A percentile compares a stretch with the other conserved stretches of the same genome.
phyloP scores from a whole-genome alignment of 2,113 vertebrate species.

The Nematolebias whitei region DNA sequence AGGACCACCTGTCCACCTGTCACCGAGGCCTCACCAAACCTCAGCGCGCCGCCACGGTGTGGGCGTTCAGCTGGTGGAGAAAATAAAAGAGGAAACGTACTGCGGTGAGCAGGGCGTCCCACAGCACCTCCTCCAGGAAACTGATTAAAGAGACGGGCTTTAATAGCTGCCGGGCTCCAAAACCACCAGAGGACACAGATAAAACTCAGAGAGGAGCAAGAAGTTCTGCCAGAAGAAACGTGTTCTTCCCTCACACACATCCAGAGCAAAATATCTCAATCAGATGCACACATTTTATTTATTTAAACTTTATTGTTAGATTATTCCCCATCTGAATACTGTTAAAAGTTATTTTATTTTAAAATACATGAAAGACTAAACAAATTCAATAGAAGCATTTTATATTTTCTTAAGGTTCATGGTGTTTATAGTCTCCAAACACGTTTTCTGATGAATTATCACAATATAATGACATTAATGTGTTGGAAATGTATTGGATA shows the following conservation, averaged over 20 bases:
- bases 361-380: no score
- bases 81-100: conserved; percentile 75
- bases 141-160: conserved; percentile 78
- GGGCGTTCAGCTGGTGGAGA: conserved; percentile 70
- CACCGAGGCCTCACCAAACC: conserved; percentile 36
- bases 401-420: no score
- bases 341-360: no score
- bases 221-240: not conserved
- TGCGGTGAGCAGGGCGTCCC: conserved; percentile 62
- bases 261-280: not conserved
- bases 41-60: conserved; percentile 50
- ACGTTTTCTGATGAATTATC: no score
- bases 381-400: no score
- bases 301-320: no score
- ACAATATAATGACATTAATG: no score
- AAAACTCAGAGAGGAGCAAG: conserved; percentile 34
- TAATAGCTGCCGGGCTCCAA: conserved; percentile 66
- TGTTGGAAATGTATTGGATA: no score
- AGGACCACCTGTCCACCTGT: conserved; percentile 68
- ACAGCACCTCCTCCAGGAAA: conserved; percentile 57
- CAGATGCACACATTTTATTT: no score
- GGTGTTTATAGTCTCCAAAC: no score
- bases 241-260: conserved; percentile 6
- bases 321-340: no score
- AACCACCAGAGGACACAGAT: conserved; percentile 66